Conservation (phyloP, 2,113 vertebrate genomes). For the Acrocephalus arundinaceus region DNA sequence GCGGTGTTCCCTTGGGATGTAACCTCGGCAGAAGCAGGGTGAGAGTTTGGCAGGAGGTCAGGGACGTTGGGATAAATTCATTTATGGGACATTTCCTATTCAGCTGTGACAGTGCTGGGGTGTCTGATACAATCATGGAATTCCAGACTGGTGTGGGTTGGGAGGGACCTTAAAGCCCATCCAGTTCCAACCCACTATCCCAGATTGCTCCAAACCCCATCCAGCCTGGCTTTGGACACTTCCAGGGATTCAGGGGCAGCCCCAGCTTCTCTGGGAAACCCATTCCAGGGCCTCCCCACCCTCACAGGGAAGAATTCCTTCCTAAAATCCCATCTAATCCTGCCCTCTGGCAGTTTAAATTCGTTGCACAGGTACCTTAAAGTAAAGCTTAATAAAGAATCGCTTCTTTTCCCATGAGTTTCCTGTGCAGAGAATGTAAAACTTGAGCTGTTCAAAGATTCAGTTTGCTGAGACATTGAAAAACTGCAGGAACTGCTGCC, state of each 20-base stretch:
- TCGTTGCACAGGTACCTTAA: not conserved
- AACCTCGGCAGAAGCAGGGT: not conserved
- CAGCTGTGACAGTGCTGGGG: not conserved
- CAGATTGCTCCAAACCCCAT: accelerated
- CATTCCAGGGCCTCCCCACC: not conserved
- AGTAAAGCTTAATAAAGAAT: not conserved
- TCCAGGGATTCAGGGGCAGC: not conserved
- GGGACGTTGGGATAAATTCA: not conserved
- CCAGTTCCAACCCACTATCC: not conserved
- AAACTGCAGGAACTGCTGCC: not conserved
- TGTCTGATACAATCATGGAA: not conserved
- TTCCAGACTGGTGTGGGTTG: not conserved
- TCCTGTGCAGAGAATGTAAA: not conserved
- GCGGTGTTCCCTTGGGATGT: not conserved
- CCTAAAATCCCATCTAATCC: not conserved
- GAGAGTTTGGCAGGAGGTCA: not conserved
- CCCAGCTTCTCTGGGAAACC: not conserved
- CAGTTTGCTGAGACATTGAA: not conserved
- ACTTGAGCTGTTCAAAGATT: not conserved
- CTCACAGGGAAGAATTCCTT: not conserved
- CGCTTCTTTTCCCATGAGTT: not conserved
- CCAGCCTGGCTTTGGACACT: not conserved
- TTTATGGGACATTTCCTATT: not conserved
- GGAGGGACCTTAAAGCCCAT: not conserved
- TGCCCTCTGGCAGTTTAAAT: not conserved